Base-by-base conservation (phyloP, 2,888 invertebrate genomes). In the Plebejus melissa region DNA sequence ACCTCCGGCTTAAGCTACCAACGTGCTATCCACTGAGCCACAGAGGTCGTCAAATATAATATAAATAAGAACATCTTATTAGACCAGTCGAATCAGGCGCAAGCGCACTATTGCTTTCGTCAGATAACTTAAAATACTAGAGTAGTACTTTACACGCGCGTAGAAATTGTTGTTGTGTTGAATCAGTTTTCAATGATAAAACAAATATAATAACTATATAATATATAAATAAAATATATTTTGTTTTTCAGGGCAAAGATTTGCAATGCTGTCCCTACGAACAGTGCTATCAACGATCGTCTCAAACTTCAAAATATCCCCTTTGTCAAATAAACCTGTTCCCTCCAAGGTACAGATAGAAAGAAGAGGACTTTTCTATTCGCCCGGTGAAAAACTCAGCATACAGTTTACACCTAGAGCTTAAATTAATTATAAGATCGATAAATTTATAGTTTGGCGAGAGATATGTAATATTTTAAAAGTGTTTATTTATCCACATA, bases 201-300 rank as follows among this genome's bases (percentile, higher is more conserved):
- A 9, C 46, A 46, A 46, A 46, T 41, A 41, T 41, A 22, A 22
- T 22, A 22, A 22, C 22, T 5, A 7, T 5, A 41, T 38, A 38
- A 38, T 38, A 38, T 38, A 6, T 57, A 16, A 57, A 0, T 5
- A n/a, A 13, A 9, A 38, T 32, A 74, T 22, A 22, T 22, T 60
- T 22, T 57, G 22, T 41, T 57, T 79, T 78, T 77, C 80, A 87
- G 87, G 86, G 13, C 79, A 80, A 77, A 83, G 86, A 16, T 86
- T 87, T 16, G 72, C 50, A 28, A 28, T 54, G 28, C 16, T 32
- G n/a, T 32, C 22, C 5, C 11, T 72, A 13, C 28, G 72, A 0
- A 72, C 28, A 6, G 22, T 2, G 0, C 7, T 72, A 4, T 6
- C 72, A 16, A 28, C 6, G 1, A 5, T 86, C 0, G 5, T 83